These are phyloP conservation scores for Protobothrops flavoviridis DNA, from an alignment of 2,113 vertebrate species.

Conservation along the genomic window DNA sequence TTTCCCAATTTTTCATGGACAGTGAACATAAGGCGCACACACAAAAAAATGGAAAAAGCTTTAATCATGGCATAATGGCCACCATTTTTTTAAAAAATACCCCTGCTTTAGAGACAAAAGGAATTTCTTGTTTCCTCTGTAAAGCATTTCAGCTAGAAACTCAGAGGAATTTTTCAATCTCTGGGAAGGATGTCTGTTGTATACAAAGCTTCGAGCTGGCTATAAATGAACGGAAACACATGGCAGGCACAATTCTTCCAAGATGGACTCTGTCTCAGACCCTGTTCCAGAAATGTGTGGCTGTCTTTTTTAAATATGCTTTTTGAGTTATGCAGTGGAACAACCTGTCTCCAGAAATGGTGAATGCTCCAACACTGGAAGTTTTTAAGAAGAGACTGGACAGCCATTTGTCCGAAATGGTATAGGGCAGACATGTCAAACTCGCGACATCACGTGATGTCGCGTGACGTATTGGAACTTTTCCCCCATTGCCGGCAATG, in stretches of 20 bases:
- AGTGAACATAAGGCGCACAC: neutral
- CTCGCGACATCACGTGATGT: too few species aligned
- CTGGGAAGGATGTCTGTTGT: slow-evolving; percentile 52
- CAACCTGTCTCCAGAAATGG: too few species aligned
- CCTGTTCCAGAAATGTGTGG: neutral
- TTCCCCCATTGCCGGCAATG: too few species aligned
- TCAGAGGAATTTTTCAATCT: slow-evolving; percentile 30
- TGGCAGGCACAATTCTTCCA: slow-evolving; percentile 43
- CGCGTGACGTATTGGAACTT: too few species aligned
- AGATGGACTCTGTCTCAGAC: slow-evolving; percentile 20
- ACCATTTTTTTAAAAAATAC: neutral
- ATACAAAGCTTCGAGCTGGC: slow-evolving; percentile 43
- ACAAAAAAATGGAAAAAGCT: neutral
- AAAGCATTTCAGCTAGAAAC: slow-evolving; percentile 27
- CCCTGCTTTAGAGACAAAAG: neutral
- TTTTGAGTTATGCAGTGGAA: neutral
- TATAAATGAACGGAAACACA: slow-evolving; percentile 54
- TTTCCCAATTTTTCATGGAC: neutral
- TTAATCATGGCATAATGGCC: neutral
- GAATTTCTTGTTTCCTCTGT: slow-evolving; percentile 5
- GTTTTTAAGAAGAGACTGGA: too few species aligned
- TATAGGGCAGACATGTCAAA: too few species aligned
- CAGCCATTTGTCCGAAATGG: too few species aligned
- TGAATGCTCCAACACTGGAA: too few species aligned
- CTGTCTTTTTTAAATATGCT: neutral